Evolutionary conservation across 2,888 invertebrate species (phyloP).

Genomic region (Ditula angustiorana): DNA sequence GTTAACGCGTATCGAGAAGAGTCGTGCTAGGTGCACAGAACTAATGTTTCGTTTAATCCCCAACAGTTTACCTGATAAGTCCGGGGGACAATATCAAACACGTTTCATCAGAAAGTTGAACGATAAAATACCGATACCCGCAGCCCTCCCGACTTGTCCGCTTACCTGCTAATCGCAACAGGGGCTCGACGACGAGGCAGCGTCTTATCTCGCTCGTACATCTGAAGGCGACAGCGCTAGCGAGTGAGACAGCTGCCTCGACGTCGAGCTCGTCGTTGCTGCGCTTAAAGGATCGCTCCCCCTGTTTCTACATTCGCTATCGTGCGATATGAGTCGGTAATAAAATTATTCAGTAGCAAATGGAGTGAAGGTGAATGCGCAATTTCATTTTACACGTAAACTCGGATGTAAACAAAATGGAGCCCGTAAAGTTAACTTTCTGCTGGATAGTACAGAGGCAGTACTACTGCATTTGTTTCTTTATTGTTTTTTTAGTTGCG

Average conservation of each 20-base stretch:
- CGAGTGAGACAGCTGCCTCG: no score
- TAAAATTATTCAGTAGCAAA: constrained; percentile 10
- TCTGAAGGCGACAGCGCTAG: no score
- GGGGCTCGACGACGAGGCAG: no score
- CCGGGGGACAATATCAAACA: background rate
- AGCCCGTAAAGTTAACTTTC: background rate
- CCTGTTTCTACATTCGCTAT: background rate
- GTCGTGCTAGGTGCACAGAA: no score
- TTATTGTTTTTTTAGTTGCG: no score
- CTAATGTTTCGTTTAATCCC: background rate
- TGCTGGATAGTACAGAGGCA: no score
- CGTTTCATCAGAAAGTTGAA: background rate
- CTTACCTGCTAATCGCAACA: no score
- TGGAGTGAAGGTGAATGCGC: background rate
- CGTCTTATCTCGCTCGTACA: no score
- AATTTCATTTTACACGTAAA: background rate
- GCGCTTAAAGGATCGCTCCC: no score
- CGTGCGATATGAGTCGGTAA: constrained; percentile 6
- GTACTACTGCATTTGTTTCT: no score
- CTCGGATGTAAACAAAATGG: background rate
- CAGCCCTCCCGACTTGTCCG: constrained; percentile 1
- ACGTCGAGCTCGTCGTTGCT: no score
- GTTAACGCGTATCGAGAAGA: no score
- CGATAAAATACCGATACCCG: background rate
- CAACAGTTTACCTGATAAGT: background rate